phyloP scores from a whole-genome alignment of 2,113 vertebrate species.

The Phainopepla nitens region DNA sequence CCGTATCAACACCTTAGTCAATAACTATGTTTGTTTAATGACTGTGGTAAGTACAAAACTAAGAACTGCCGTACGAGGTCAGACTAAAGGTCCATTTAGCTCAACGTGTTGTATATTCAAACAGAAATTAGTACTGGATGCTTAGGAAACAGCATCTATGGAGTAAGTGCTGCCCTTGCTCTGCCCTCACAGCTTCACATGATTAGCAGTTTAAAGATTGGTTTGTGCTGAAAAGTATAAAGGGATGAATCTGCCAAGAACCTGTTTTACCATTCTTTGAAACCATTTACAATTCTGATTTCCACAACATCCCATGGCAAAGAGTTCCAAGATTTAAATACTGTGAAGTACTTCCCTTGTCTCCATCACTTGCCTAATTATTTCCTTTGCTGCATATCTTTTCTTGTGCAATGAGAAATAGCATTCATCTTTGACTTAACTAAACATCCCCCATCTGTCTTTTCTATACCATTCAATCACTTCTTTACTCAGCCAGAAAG shows the following conservation, averaged over 20 bases:
- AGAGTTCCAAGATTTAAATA: not conserved
- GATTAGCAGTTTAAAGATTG: not conserved
- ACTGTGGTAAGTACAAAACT: not conserved
- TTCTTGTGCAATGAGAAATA: not conserved
- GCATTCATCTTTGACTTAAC: not conserved
- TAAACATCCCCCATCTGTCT: not conserved
- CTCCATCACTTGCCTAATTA: not conserved
- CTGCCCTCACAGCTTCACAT: not conserved
- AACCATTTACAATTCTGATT: not conserved
- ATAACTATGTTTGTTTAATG: constrained; percentile 36
- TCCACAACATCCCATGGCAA: not conserved
- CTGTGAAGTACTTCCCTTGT: not conserved
- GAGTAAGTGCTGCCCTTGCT: not conserved
- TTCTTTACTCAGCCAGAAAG: not conserved
- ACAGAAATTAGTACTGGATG: not conserved
- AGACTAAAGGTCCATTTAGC: not conserved
- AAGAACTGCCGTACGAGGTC: not conserved
- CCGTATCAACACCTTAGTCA: not conserved
- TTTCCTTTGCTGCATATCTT: not conserved
- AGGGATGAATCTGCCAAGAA: not conserved
- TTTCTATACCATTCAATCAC: not conserved
- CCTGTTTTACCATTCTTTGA: not conserved
- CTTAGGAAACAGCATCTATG: not conserved
- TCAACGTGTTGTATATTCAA: not conserved
- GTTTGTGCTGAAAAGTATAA: not conserved